Evolutionary conservation across 2,888 invertebrate species (phyloP).

Genomic region (Muschampia plurimacula): DNA sequence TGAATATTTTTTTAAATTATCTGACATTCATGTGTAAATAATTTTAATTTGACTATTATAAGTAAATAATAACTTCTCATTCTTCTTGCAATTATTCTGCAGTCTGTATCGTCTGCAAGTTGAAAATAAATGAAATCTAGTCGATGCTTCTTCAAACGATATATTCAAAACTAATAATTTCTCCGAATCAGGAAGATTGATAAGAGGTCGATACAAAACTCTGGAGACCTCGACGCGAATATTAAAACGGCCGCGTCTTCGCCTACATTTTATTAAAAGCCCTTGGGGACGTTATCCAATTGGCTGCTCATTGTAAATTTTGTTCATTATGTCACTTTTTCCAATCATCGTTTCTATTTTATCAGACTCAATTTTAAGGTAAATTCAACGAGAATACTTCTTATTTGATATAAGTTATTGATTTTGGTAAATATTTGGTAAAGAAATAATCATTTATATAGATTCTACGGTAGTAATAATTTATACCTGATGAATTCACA

Average conservation of each 20-base stretch:
- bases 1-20: too few species aligned
- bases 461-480: too few species aligned
- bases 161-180: conserved; percentile 25
- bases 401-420: too few species aligned
- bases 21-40: too few species aligned
- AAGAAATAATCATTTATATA: too few species aligned
- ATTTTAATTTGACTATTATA: too few species aligned
- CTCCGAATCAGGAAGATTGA: conserved; percentile 46
- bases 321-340: conserved; percentile 57
- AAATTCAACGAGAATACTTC: background rate
- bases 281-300: conserved; percentile 75
- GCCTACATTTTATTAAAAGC: conserved; percentile 64
- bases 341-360: conserved; percentile 42
- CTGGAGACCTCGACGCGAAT: conserved; percentile 67
- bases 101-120: background rate
- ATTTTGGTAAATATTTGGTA: too few species aligned
- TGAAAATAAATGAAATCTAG: background rate
- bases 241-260: conserved; percentile 67
- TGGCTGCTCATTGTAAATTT: conserved; percentile 63
- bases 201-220: conserved; percentile 61
- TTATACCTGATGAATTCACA: too few species aligned
- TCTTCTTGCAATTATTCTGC: background rate
- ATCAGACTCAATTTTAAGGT: background rate
- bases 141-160: background rate
- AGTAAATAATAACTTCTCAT: too few species aligned